A percentile compares a stretch with the other conserved stretches of the same genome.
phyloP scores from a whole-genome alignment of 2,888 invertebrate genomes.

The Merodon equestris region DNA sequence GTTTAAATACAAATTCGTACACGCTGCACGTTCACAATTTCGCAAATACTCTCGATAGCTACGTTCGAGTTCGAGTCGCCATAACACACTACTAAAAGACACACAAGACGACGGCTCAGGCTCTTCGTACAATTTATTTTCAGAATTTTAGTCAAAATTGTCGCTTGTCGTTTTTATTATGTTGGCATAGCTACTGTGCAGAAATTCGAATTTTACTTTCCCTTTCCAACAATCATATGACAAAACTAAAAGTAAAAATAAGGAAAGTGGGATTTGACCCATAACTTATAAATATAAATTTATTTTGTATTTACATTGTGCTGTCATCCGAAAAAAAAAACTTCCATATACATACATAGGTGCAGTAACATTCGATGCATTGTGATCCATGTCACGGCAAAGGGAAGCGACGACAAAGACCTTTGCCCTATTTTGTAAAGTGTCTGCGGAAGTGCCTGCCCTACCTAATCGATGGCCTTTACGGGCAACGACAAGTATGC shows the following conservation, averaged over 20 bases:
- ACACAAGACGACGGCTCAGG: too few species aligned
- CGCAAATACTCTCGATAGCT: not conserved
- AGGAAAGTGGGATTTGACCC: too few species aligned
- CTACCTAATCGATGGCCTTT: conserved; percentile 46
- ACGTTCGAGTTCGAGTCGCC: too few species aligned
- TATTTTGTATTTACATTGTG: too few species aligned
- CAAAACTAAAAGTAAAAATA: not conserved
- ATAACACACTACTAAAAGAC: too few species aligned
- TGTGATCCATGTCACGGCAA: conserved; percentile 43
- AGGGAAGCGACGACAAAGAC: conserved; percentile 33
- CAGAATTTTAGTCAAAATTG: conserved; percentile 33
- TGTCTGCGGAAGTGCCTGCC: conserved; percentile 53
- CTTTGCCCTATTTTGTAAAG: conserved; percentile 42
- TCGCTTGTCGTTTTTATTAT: not conserved
- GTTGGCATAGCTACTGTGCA: conserved; percentile 23
- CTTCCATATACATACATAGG: conserved; percentile 52
- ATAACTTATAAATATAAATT: too few species aligned
- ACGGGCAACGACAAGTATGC: conserved; percentile 39
- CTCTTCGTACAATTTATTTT: conserved; percentile 32
- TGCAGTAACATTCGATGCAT: conserved; percentile 47
- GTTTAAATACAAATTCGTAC: conserved; percentile 41
- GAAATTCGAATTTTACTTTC: conserved; percentile 15
- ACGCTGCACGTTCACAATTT: conserved; percentile 42
- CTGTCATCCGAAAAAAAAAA: conserved; percentile 29
- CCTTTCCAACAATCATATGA: conserved; percentile 25